Evolutionary conservation across 2,113 vertebrate genomes (phyloP), one percentile per base, ranked within the genome.

Genomic region (Arvicanthis niloticus): DNA sequence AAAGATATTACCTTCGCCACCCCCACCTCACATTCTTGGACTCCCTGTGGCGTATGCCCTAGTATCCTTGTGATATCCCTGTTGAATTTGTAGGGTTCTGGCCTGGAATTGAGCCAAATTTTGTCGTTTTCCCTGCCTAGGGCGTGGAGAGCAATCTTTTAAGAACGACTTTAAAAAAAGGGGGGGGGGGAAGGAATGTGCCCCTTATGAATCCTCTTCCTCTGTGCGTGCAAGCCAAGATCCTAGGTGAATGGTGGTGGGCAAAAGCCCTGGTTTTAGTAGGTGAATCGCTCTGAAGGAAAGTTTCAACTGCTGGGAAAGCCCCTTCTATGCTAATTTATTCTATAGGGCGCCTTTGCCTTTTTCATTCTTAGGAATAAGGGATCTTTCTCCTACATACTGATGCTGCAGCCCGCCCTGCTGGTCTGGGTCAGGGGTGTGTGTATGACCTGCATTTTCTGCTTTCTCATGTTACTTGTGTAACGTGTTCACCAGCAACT

Each of bases 381-480:
- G 85, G 90, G 95, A 70, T 95, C 92, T 96, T 90, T 88, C 58
- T 95, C 77, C 78, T 73, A 93, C 89, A 51, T 87, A 60, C 78
- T 81, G 97, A 96, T 96, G 94, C 95, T 98, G 95, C 95, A 97
- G 97, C 95, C 96, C 80, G 92, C 97, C 78, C 78, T 97, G 86
- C 96, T 85, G 87, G 95, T 93, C 96, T 93, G 97, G 97, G 96
- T 96, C 97, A 97, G 98, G 97, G 95, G 98, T 89, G 97, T 94
- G 96, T 82, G 98, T 97, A 93, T 98, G 98, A 98, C 98, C 98
- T 98, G 98, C 98, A 97, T 99, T 98, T 99, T 99, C 98, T 99
- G 98, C 98, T 98, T 98, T 98, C 98, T 98, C 98, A 99, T 98
- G 98, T 98, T 98, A 98, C 98, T 97, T 95, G 97, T 98, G 97